These are phyloP conservation scores for Drosophila mayri DNA, from an alignment of 1,140 invertebrate species.

Conservation along the genomic window DNA sequence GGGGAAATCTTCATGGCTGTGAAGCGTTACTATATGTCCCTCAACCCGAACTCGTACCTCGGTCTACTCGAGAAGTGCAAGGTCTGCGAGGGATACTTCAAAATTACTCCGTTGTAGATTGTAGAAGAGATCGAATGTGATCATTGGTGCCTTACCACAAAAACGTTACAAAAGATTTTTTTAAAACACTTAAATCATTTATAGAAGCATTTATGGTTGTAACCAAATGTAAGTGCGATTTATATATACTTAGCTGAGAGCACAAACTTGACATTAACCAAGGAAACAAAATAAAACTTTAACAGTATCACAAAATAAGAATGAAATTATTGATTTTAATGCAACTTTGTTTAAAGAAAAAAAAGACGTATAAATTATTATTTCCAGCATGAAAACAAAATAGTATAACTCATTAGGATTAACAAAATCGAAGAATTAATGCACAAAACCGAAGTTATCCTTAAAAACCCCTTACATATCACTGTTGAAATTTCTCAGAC, in stretches of 20 bases:
- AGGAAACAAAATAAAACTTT: not conserved
- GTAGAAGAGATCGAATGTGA: not conserved
- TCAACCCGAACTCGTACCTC: constrained; percentile 57
- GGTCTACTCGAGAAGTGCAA: constrained; percentile 29
- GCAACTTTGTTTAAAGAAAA: not conserved
- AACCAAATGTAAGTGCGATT: not conserved
- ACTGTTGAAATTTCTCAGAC: not conserved
- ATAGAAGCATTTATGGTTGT: not conserved
- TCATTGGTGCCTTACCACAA: constrained; percentile 15
- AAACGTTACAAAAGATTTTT: not conserved
- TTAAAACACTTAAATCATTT: not conserved
- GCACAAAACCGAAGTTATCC: too few relatives aligned
- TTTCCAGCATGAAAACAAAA: not conserved
- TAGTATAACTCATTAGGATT: too few relatives aligned
- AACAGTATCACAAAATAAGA: not conserved
- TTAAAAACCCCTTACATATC: too few relatives aligned
- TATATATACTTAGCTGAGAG: not conserved
- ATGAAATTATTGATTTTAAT: not conserved
- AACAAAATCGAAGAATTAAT: too few relatives aligned
- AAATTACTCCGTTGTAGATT: constrained; percentile 29
- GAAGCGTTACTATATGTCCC: constrained; percentile 38
- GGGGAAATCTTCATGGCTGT: constrained; percentile 25
- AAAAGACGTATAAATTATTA: too few relatives aligned
- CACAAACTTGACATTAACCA: constrained; percentile 18
- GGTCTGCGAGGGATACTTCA: constrained; percentile 46